phyloP scores from a whole-genome alignment of 2,888 invertebrate species.

The Scaeva pyrastri region DNA sequence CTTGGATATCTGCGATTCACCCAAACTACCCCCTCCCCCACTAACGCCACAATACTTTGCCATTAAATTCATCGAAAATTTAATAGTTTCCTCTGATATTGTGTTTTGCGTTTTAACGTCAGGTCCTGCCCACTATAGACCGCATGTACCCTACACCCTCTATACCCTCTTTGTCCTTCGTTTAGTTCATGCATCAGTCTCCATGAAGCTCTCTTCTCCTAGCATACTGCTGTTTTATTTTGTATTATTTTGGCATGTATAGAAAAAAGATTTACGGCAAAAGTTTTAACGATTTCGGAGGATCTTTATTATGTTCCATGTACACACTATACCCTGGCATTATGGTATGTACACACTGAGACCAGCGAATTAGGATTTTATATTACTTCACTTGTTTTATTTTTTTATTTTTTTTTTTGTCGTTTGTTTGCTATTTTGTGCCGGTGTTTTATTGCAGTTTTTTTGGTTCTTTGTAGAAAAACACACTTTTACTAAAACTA shows the following conservation, averaged over 20 bases:
- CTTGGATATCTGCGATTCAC: too few species aligned
- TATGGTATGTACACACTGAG: slow-evolving; percentile 10
- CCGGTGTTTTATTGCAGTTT: slow-evolving; percentile 69
- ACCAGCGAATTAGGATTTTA: slow-evolving; percentile 62
- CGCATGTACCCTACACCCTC: background rate
- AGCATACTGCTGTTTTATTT: slow-evolving; percentile 52
- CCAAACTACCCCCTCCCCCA: slow-evolving; percentile 46
- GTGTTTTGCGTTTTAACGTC: slow-evolving; percentile 72
- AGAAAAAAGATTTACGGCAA: slow-evolving; percentile 75
- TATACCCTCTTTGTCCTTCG: too few species aligned
- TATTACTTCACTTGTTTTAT: slow-evolving; percentile 72
- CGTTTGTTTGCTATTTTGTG: slow-evolving; percentile 20
- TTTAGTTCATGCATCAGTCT: background rate
- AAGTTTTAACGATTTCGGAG: slow-evolving; percentile 75
- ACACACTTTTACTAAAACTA: slow-evolving; percentile 37
- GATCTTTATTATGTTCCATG: slow-evolving; percentile 72
- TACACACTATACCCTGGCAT: slow-evolving; percentile 40
- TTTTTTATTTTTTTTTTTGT: slow-evolving; percentile 29
- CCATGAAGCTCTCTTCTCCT: slow-evolving; percentile 21
- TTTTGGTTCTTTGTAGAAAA: slow-evolving; percentile 44
- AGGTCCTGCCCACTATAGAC: slow-evolving; percentile 24
- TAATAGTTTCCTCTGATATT: slow-evolving; percentile 74
- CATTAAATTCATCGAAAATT: slow-evolving; percentile 76
- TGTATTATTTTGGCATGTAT: slow-evolving; percentile 74
- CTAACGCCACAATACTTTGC: slow-evolving; percentile 72